Evolutionary conservation across 2,797 vertebrate genomes (phyloP).

Genomic region (Pogoniulus pusillus): DNA sequence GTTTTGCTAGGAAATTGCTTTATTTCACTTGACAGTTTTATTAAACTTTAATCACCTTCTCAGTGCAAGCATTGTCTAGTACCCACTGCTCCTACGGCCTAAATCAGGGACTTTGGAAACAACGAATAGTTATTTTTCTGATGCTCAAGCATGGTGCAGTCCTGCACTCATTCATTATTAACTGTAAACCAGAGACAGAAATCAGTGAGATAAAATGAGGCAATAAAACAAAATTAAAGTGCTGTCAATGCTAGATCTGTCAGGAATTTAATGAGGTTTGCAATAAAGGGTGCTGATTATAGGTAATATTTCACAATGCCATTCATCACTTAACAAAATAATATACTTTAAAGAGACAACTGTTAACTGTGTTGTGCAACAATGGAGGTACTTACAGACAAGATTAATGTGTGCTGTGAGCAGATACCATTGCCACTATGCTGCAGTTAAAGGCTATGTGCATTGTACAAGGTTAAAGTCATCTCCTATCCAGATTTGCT

Average conservation of each 20-base stretch:
- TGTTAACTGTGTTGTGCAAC: slow-evolving; percentile 27
- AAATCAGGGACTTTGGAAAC: neutral
- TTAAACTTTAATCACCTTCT: slow-evolving; percentile 66
- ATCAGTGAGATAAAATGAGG: slow-evolving; percentile 13
- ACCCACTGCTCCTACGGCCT: neutral
- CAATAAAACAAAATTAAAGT: slow-evolving; percentile 63
- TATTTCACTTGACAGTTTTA: slow-evolving; percentile 61
- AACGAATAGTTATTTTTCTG: slow-evolving; percentile 34
- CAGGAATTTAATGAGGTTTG: slow-evolving; percentile 37
- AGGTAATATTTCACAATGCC: slow-evolving; percentile 18
- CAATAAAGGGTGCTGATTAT: slow-evolving; percentile 25
- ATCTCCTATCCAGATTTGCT: neutral
- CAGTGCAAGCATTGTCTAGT: slow-evolving; percentile 16
- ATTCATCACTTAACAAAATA: slow-evolving; percentile 33
- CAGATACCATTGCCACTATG: neutral
- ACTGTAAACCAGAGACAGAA: slow-evolving; percentile 23
- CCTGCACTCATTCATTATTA: slow-evolving; percentile 44
- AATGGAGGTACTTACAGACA: neutral
- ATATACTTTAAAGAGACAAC: slow-evolving; percentile 8
- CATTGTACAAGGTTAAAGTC: neutral
- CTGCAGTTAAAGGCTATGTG: neutral
- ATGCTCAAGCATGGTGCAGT: slow-evolving; percentile 17
- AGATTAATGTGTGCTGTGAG: neutral
- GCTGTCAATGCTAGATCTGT: slow-evolving; percentile 44
- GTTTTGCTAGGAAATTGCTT: slow-evolving; percentile 39